phyloP scores from a whole-genome alignment of 1,140 invertebrate species.

The Apis laboriosa region DNA sequence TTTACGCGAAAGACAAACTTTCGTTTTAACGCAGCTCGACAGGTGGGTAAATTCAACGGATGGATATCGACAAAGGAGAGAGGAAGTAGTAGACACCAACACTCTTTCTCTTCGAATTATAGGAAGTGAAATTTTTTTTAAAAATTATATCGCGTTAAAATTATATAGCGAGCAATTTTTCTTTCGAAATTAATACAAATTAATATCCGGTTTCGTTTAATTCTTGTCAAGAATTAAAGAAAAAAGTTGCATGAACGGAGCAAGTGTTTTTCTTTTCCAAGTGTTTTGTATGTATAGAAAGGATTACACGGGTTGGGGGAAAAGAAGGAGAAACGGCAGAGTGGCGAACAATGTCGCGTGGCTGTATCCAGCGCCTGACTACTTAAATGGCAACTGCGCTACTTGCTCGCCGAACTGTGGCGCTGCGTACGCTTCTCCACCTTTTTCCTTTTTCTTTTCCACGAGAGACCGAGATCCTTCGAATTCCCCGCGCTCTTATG shows the following conservation, averaged over 20 bases:
- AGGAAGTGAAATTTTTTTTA: no score
- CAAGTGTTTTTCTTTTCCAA: background rate
- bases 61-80: background rate
- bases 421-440: conserved; percentile 40
- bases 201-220: no score
- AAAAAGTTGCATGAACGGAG: no score
- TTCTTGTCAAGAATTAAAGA: no score
- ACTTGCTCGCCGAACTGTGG: conserved; percentile 42
- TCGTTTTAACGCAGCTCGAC: background rate
- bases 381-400: conserved; percentile 37
- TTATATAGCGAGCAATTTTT: no score
- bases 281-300: conserved; percentile 8
- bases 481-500: conserved; percentile 37
- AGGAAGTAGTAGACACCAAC: no score
- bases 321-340: conserved; percentile 44
- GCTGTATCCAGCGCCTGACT: conserved; percentile 37
- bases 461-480: background rate
- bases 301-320: conserved; percentile 8
- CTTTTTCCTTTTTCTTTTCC: no score
- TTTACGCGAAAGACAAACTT: background rate
- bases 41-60: background rate
- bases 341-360: conserved; percentile 46
- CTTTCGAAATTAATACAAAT: no score
- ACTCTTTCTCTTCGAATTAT: no score
- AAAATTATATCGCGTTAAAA: no score